Base-by-base conservation (phyloP, 1,140 invertebrate genomes). In the Drosophila fuyamai region DNA sequence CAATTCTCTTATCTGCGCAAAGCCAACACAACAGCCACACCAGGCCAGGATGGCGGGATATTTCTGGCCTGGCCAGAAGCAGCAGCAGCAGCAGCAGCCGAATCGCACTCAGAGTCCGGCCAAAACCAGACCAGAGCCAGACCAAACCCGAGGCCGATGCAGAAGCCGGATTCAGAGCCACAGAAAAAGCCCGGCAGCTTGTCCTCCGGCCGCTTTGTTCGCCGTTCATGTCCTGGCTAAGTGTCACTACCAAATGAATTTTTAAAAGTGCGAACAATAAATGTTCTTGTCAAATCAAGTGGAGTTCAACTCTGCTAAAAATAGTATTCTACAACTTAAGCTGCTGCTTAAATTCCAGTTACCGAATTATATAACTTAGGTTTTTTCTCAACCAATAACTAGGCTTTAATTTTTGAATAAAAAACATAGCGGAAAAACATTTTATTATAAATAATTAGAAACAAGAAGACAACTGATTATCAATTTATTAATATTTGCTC, bases 1-100 rank as follows among this genome's bases (percentile, higher is more conserved):
- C 90, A 92, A 92, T 92, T 92, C 90, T 92, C 90, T 92, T 92
- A 92, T 92, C 90, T 92, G 68, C 76, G 77, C 88, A 91, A 92
- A 92, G 81, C 86, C 90, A 91, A 90, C 90, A 92, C 84, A 90
- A 90, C 85, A 90, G 85, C 85, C 88, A 62, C 59, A 65, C 55
- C 60, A 60, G 60, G 29, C 29, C 29, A 32, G 29, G 29, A 32
- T 32, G 29, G 29, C 29, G 29, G 29, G 60, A 63, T 63, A 63
- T 63, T 56, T 40, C 56, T 16, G 47, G 71, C 67, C 71, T 58
- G 47, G 57, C 47, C 77, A 70, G 41, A 36, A 32, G 27, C 27
- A 14, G n/a, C 27, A 29, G 27, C 48, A n/a, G 8, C 4, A 32
- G 12, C 12, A 16, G 50, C 14, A 23, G 10, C 50, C 5, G 14